Evolutionary conservation across 2,888 invertebrate genomes (phyloP).

Genomic region (Amiota mariae): DNA sequence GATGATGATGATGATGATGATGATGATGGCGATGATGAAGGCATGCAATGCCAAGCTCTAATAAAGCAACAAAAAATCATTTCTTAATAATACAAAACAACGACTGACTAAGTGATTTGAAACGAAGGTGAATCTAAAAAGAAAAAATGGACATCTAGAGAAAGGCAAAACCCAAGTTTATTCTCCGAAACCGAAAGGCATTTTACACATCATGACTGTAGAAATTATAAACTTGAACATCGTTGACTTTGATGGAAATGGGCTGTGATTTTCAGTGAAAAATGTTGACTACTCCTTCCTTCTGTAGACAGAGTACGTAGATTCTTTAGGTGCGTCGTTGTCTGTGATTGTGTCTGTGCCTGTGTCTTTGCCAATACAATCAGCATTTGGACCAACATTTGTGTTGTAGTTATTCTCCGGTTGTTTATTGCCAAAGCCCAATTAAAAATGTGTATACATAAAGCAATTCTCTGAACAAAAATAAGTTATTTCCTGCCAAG

Average conservation of each 20-base stretch:
- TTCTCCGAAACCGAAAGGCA: neutral
- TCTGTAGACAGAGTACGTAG: no score
- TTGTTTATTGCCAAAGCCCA: constrained; percentile 14
- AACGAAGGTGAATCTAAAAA: neutral
- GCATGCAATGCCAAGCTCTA: constrained; percentile 36
- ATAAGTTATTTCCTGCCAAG: constrained; percentile 65
- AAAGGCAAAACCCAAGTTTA: neutral
- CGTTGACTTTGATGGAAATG: constrained; percentile 11
- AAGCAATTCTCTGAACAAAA: constrained; percentile 42
- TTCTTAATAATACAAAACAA: constrained; percentile 56
- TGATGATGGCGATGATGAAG: constrained; percentile 37
- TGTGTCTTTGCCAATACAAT: neutral
- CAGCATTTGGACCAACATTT: neutral
- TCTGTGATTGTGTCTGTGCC: no score
- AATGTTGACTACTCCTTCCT: no score
- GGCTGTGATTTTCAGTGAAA: neutral
- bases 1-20: constrained; percentile 47
- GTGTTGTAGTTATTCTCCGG: no score
- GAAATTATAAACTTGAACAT: neutral
- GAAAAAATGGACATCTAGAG: no score
- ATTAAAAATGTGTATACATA: constrained; percentile 21
- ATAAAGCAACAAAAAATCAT: constrained; percentile 67
- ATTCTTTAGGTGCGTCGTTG: no score
- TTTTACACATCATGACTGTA: constrained; percentile 5
- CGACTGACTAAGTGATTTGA: neutral